These are phyloP conservation scores for Zaprionus bogoriensis DNA, from an alignment of 2,888 invertebrate genomes.

Conservation along the genomic window DNA sequence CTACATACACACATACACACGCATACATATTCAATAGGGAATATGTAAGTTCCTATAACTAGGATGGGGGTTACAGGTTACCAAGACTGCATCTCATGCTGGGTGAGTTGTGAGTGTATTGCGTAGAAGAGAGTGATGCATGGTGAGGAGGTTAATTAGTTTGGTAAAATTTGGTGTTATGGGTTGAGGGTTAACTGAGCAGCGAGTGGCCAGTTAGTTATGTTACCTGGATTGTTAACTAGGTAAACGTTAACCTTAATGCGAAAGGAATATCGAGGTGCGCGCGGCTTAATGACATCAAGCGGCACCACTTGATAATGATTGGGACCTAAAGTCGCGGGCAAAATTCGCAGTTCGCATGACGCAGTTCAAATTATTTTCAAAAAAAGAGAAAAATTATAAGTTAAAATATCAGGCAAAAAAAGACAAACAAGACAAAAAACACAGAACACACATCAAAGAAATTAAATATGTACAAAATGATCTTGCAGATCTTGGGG, in stretches of 20 bases:
- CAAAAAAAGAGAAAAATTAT: slow-evolving; percentile 53
- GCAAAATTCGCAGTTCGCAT: slow-evolving; percentile 8
- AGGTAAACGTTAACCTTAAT: slow-evolving; percentile 80
- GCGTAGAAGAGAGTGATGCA: slow-evolving; percentile 5
- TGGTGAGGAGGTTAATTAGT: slow-evolving; percentile 27
- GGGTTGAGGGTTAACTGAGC: slow-evolving; percentile 31
- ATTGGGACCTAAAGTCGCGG: slow-evolving; percentile 78
- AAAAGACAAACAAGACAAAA: slow-evolving; percentile 13
- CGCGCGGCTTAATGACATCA: slow-evolving; percentile 83
- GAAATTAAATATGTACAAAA: neutral
- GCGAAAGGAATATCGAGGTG: slow-evolving; percentile 82
- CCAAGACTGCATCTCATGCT: slow-evolving; percentile 3
- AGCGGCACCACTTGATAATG: slow-evolving; percentile 85
- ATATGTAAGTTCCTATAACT: slow-evolving; percentile 2
- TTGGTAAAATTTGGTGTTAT: neutral
- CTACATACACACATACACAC: slow-evolving; percentile 34
- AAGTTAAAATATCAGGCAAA: slow-evolving; percentile 42
- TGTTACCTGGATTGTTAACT: slow-evolving; percentile 82
- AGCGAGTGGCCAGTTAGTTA: slow-evolving; percentile 52
- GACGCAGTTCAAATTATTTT: slow-evolving; percentile 15
- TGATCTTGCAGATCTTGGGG: neutral
- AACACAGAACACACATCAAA: slow-evolving; percentile 24
- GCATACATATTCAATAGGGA: too few species aligned
- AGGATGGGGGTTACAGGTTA: slow-evolving; percentile 23
- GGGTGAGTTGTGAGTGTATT: neutral